Percentiles rank a stretch among this genome's conserved stretches.
Evolutionary conservation across 2,113 vertebrate genomes (phyloP).

Genomic region (Aleadryas rufinucha): DNA sequence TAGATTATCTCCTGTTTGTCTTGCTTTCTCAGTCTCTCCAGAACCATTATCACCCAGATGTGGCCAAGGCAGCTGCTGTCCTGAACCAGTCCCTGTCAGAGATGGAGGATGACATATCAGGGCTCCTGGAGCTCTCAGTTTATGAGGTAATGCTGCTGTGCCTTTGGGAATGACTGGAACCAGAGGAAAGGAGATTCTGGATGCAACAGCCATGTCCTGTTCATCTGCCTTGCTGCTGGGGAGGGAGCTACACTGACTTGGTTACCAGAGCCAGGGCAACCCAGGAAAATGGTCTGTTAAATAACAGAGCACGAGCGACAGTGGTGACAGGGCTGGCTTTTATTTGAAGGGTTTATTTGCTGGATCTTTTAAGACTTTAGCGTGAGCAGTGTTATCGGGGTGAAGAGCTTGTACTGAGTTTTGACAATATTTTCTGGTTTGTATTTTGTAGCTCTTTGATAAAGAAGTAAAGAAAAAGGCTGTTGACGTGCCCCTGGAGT

Average conservation of each 20-base stretch:
- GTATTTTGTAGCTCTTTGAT: conserved; percentile 83
- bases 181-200: background rate
- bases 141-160: conserved; percentile 75
- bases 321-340: background rate
- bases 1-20: background rate
- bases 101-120: conserved; percentile 80
- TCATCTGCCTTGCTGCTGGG: background rate
- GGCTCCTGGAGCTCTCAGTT: conserved; percentile 79
- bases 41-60: conserved; percentile 90
- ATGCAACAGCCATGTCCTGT: rapidly evolving
- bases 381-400: background rate
- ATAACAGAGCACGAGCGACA: background rate
- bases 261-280: background rate
- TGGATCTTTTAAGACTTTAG: background rate
- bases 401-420: background rate
- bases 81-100: conserved; percentile 79
- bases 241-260: background rate
- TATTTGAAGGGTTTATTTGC: background rate
- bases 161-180: background rate
- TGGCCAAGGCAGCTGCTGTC: conserved; percentile 80
- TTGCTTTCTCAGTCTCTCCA: conserved; percentile 81
- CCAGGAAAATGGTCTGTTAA: background rate
- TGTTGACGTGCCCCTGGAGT: conserved; percentile 80
- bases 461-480: conserved; percentile 78
- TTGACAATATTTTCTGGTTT: background rate